A percentile compares a stretch with the other conserved stretches of the same genome.
phyloP scores from a whole-genome alignment of 2,797 vertebrate species.

The Scarus forsteni region DNA sequence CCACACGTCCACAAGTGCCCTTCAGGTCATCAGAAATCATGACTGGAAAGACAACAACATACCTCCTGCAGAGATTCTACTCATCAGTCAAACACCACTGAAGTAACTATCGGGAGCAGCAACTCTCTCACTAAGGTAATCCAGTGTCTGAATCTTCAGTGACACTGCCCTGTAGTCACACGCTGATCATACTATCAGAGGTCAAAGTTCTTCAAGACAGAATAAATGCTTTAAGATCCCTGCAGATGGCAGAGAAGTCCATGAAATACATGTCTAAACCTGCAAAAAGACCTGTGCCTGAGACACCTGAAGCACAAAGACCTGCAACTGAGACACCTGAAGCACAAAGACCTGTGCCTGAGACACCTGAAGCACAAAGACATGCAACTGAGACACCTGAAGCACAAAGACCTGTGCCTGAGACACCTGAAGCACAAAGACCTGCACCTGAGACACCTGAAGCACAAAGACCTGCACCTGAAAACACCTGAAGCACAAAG shows the following conservation, averaged over 20 bases:
- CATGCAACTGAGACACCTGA: too few relatives aligned
- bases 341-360: too few relatives aligned
- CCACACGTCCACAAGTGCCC: constrained; percentile 56
- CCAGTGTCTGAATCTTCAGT: constrained; percentile 31
- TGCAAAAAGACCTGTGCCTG: constrained; percentile 49
- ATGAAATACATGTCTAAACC: constrained; percentile 30
- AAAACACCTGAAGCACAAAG: constrained; percentile 15
- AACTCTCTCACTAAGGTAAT: neutral
- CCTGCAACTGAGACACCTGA: too few relatives aligned
- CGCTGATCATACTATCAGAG: constrained; percentile 68
- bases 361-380: too few relatives aligned
- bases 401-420: too few relatives aligned
- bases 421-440: too few relatives aligned
- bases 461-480: too few relatives aligned
- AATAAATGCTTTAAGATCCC: constrained; percentile 31
- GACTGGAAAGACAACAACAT: constrained; percentile 12
- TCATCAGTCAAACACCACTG: constrained; percentile 6
- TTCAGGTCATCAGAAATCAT: constrained; percentile 25
- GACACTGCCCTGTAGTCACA: constrained; percentile 61
- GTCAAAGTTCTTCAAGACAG: constrained; percentile 79
- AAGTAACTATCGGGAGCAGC: neutral
- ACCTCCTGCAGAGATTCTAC: constrained; percentile 28
- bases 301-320: constrained; percentile 11
- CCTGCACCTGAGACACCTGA: too few relatives aligned
- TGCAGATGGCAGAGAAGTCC: constrained; percentile 19